Evolutionary conservation across 2,797 vertebrate genomes (phyloP).

Genomic region (Gymnopithys bicolor): DNA sequence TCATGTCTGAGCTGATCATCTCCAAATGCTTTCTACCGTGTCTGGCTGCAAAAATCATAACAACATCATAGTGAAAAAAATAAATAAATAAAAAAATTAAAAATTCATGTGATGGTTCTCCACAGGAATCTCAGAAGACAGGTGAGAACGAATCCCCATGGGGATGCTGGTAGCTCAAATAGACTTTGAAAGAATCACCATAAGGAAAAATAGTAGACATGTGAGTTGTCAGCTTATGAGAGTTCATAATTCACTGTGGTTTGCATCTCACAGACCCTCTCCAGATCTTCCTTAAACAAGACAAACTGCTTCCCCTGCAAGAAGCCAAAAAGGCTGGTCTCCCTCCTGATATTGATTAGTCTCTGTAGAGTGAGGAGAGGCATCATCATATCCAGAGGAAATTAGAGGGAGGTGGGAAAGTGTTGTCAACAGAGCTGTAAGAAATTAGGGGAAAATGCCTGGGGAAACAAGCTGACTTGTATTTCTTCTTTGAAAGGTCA

Average conservation of each 20-base stretch:
- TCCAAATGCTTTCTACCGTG: background rate
- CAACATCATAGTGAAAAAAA: background rate
- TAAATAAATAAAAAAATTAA: background rate
- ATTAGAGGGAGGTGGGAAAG: constrained; percentile 34
- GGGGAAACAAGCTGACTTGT: constrained; percentile 20
- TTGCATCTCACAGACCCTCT: background rate
- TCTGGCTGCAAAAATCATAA: background rate
- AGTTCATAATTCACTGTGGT: background rate
- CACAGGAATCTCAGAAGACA: background rate
- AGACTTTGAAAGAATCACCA: background rate
- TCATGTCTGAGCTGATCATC: background rate
- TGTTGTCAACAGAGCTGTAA: constrained; percentile 30
- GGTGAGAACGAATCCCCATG: background rate
- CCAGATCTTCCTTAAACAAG: background rate
- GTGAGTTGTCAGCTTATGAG: background rate
- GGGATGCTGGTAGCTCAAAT: background rate
- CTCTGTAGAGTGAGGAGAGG: background rate
- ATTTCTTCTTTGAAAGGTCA: constrained; percentile 50
- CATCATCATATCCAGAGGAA: constrained; percentile 19
- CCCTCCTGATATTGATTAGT: background rate
- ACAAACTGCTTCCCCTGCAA: constrained; percentile 7
- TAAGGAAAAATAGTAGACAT: background rate
- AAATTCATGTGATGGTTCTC: background rate
- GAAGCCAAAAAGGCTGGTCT: background rate
- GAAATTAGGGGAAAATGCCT: constrained; percentile 39